Percentiles rank a stretch among this genome's conserved stretches.
Conservation (phyloP, 2,113 vertebrate genomes). For the Xyrauchen texanus region DNA sequence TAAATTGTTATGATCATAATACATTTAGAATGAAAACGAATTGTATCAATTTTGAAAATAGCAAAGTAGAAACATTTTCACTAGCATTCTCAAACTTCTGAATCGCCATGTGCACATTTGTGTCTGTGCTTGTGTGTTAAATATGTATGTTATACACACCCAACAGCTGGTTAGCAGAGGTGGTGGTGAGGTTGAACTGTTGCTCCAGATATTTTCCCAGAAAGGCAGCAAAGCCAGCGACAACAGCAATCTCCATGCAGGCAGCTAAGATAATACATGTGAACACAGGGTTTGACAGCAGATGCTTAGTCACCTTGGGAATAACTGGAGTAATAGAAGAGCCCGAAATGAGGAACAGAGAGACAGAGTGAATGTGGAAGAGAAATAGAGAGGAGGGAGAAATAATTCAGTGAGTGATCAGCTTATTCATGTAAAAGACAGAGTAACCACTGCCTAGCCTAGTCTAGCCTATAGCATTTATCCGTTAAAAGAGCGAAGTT, state of each 20-base stretch:
- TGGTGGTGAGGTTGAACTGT: constrained; percentile 97
- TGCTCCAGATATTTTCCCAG: constrained; percentile 97
- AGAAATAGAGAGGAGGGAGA: background rate
- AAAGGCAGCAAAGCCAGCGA: constrained; percentile 94
- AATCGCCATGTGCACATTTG: too few species aligned
- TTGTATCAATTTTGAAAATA: background rate
- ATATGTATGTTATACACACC: constrained; percentile 73
- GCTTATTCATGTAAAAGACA: background rate
- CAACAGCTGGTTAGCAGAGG: constrained; percentile 94
- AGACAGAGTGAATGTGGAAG: background rate
- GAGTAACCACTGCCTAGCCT: background rate
- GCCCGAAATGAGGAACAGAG: background rate
- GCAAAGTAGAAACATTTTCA: background rate
- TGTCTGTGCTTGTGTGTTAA: background rate
- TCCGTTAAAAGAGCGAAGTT: too few species aligned
- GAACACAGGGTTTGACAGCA: constrained; percentile 96
- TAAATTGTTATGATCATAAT: too few species aligned
- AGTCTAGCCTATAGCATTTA: too few species aligned
- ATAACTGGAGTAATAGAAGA: constrained; percentile 79
- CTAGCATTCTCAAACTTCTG: background rate
- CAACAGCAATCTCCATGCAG: constrained; percentile 97
- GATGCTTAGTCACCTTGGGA: constrained; percentile 93
- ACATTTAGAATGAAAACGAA: too few species aligned
- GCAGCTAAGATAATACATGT: constrained; percentile 94
- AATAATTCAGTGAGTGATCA: background rate